These are phyloP conservation scores for Columba janthina DNA, from an alignment of 2,113 vertebrate species.

Conservation along the genomic window DNA sequence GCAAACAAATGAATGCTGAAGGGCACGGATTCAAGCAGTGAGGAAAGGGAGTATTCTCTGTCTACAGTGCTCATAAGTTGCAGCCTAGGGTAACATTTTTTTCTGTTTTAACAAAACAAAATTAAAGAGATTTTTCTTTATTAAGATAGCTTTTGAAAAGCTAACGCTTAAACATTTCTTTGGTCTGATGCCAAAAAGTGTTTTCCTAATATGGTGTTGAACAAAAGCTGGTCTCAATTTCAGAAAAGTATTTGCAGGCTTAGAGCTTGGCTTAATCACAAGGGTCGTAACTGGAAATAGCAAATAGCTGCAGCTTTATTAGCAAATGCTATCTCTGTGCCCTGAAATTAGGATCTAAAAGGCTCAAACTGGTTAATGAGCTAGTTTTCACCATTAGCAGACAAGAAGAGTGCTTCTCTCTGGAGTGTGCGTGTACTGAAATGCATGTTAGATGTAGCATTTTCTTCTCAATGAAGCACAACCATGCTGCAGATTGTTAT, in stretches of 20 bases:
- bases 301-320: background rate
- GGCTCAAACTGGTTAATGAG: background rate
- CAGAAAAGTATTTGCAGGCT: background rate
- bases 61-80: background rate
- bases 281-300: background rate
- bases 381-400: background rate
- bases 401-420: background rate
- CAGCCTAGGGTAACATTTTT: background rate
- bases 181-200: background rate
- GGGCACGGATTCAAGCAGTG: background rate
- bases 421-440: background rate
- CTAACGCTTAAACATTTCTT: background rate
- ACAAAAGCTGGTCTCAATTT: background rate
- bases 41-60: background rate
- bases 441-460: background rate
- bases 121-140: background rate
- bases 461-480: background rate
- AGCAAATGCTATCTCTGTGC: background rate
- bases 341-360: background rate
- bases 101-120: background rate
- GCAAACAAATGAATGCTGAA: conserved; percentile 80
- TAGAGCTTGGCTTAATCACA: background rate
- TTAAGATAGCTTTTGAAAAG: background rate
- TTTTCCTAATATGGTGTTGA: background rate
- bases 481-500: background rate